Base-by-base conservation (phyloP, 1,140 invertebrate species). In the Adoxophyes honmai region DNA sequence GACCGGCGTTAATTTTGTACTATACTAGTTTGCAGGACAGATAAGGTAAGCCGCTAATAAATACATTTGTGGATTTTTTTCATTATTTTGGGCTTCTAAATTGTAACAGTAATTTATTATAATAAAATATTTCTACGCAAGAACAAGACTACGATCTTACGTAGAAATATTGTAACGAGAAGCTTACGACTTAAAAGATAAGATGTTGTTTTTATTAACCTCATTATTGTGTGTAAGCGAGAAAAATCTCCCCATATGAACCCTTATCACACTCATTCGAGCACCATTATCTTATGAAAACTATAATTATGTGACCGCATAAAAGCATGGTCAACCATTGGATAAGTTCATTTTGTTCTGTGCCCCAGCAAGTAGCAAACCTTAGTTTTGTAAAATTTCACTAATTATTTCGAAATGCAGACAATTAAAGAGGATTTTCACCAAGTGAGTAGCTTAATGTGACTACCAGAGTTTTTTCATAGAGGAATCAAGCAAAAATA, bases 351-450 rank as follows among this genome's bases (percentile, higher is more conserved):
- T 18, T 48, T 28, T 48, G n/a, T 18, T 16, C 18, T 44, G 16
- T 16, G 42, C 18, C 11, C 42, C 9, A 28, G 42, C 42, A 9
- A n/a, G 16, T 18, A 15, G 10, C 42, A 48, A 28, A 48, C 7
- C 42, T 6, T 6, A 48, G 8, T 48, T 16, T 13, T 33, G 4
- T 48, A n/a, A 21, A 21, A 21, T 11, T 28, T 3, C 11, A 28
- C 42, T 48, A 21, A 48, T 10, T 48, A 48, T 21, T 21, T 48
- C n/a, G 11, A 48, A 48, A 48, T 48, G 42, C 42, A 48, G 42
- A 16, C 18, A 11, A 48, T 48, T 6, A 48, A 48, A 48, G 42
- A 48, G 21, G 42, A 48, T 21, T 48, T 48, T 48, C 16, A 48
- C n/a, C 3, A 48, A 10, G 42, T 48, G 21, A 48, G 42, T 48